Conservation (phyloP, 2,113 vertebrate genomes). For the Mustela lutreola region DNA sequence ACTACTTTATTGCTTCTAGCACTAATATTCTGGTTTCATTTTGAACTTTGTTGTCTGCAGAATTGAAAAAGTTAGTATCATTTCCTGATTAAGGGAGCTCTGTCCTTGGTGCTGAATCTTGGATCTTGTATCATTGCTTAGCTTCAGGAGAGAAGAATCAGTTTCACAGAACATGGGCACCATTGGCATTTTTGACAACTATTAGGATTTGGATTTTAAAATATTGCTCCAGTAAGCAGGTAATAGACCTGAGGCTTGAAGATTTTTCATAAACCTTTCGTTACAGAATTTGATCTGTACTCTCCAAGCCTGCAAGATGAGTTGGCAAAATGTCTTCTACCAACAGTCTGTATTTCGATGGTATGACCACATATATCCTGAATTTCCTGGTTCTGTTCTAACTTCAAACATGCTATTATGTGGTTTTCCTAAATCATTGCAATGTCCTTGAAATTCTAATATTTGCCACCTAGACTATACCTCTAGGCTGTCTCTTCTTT, state of each 20-base stretch:
- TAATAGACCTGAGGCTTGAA: neutral
- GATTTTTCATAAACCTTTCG: neutral
- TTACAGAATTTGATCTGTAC: slow-evolving; percentile 20
- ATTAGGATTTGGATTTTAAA: neutral
- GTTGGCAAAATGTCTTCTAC: neutral
- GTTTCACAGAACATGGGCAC: neutral
- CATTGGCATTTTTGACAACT: neutral
- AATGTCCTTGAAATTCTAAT: slow-evolving; percentile 32
- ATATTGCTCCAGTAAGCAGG: neutral
- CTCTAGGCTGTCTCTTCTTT: neutral
- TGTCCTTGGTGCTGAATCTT: slow-evolving; percentile 79
- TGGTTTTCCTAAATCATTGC: neutral
- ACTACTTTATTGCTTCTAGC: neutral
- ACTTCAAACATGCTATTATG: neutral
- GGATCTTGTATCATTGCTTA: neutral
- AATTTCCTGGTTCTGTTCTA: neutral
- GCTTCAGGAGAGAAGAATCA: neutral
- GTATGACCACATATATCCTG: neutral
- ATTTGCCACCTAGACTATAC: neutral
- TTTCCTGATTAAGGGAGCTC: neutral
- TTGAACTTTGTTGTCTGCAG: slow-evolving; percentile 26
- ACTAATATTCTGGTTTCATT: slow-evolving; percentile 55
- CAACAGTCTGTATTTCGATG: slow-evolving; percentile 17
- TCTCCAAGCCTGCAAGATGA: neutral
- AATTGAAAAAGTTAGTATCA: neutral